Percentiles rank a stretch among this genome's conserved stretches.
These are phyloP conservation scores for Ctenosaura bakeri DNA, from an alignment of 2,797 vertebrate genomes.

Conservation along the genomic window DNA sequence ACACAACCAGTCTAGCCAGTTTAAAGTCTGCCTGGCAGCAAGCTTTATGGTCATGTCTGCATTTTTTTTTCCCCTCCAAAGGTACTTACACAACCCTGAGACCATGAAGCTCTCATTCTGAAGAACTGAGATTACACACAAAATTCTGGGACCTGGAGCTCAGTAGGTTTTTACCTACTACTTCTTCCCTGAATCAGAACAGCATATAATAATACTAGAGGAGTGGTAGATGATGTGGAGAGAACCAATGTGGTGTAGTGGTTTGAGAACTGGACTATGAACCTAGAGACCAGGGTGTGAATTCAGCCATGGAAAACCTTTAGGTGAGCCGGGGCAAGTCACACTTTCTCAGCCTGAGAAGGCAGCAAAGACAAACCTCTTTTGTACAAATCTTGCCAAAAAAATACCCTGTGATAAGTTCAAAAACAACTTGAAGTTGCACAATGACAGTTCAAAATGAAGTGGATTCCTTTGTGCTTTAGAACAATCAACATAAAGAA, in stretches of 20 bases:
- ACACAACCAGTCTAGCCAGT: not conserved
- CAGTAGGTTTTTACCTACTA: not conserved
- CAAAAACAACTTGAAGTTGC: no score
- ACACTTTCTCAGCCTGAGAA: no score
- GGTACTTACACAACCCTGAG: not conserved
- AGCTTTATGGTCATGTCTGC: not conserved
- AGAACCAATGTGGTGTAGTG: no score
- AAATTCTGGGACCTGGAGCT: not conserved
- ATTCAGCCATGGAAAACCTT: no score
- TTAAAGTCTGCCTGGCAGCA: not conserved
- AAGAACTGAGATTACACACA: not conserved
- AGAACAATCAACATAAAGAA: not conserved
- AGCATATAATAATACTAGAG: not conserved
- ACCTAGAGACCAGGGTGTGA: no score
- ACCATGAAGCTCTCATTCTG: not conserved
- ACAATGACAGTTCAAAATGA: no score
- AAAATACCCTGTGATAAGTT: no score
- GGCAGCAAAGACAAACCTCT: no score
- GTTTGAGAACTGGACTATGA: no score
- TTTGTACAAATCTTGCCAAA: no score
- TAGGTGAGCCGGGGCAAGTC: no score
- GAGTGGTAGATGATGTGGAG: not conserved
- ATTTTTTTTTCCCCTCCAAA: not conserved
- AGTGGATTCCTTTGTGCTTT: not conserved
- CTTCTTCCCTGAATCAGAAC: not conserved